Base-by-base conservation (phyloP, 2,113 vertebrate genomes). In the Tragelaphus strepsiceros region DNA sequence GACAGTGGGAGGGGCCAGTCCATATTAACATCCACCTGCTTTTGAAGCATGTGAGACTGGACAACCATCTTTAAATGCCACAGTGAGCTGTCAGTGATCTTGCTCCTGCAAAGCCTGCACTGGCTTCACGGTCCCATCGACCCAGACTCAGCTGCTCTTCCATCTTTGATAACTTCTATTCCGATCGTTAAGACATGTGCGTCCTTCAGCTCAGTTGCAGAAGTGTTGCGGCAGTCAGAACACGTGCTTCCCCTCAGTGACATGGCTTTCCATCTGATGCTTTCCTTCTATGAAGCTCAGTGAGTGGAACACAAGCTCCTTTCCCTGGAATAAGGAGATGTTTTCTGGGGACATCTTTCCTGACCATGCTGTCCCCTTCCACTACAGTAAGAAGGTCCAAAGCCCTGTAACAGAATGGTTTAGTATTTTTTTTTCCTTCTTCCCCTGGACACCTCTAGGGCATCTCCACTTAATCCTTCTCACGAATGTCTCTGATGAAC, bases 181-280 rank as follows among this genome's bases (percentile, higher is more conserved):
- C 24, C 12, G 2, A 0, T 80, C 15, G 2, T 17, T 17, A 51
- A 49, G 43, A 30, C 8, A 17, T 3, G 5, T 5, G 32, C 4
- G 8, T 10, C 32, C 77, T 80, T 80, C 46, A 30, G 46, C 26
- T 15, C 46, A 80, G 10, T 1, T 15, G 24, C 43, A 51, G 77
- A 51, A 17, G 7, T 3, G 15, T 17, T 17, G 46, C 6, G 19
- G 77, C 26, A 19, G 2, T 49, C 14, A 30, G 43, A 80, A 80
- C 15, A 80, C 7, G 4, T 16, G 17, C 17, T 17, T 51, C 26
- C 77, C 15, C 16, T 49, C 64, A 19, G 17, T 19, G 64, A 49
- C 3, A 5, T 17, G 8, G 15, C 43, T 5, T 17, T 1, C 9
- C 46, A 30, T 30, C 26, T 49, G 14, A 5, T 0, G 2, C 46